Conservation (phyloP, 1,140 invertebrate genomes). For the Chionoecetes opilio region DNA sequence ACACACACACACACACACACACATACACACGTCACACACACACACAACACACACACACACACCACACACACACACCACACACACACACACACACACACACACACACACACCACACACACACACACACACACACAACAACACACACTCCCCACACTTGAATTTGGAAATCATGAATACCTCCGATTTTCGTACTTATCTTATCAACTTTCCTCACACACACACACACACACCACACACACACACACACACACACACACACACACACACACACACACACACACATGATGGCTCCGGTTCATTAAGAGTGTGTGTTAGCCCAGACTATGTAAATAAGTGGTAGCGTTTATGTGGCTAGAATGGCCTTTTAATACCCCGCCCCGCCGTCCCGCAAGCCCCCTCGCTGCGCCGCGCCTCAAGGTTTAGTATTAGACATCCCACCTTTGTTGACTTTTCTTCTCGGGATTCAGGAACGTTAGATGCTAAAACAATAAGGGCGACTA, state of each 20-base stretch:
- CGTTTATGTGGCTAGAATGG: conserved; percentile 67
- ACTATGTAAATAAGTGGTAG: conserved; percentile 70
- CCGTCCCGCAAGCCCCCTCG: neutral
- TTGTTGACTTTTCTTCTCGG: neutral
- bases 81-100: conserved; percentile 33
- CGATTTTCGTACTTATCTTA: neutral
- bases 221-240: neutral
- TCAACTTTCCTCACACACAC: too few relatives aligned
- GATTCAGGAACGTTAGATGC: too few relatives aligned
- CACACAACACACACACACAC: neutral
- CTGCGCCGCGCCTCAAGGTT: conserved; percentile 33
- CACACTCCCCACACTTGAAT: neutral
- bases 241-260: neutral
- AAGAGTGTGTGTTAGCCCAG: conserved; percentile 64
- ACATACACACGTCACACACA: conserved; percentile 25
- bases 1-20: conserved; percentile 48
- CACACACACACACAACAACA: neutral
- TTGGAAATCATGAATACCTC: neutral
- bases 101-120: neutral
- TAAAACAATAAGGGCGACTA: too few relatives aligned
- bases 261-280: neutral
- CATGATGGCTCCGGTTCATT: conserved; percentile 57
- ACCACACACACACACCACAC: neutral
- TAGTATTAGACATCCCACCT: neutral
- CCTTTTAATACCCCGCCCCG: conserved; percentile 61